A percentile compares a stretch with the other conserved stretches of the same genome.
Conservation (phyloP, 2,113 vertebrate genomes). For the Chlorodrepanis virens region DNA sequence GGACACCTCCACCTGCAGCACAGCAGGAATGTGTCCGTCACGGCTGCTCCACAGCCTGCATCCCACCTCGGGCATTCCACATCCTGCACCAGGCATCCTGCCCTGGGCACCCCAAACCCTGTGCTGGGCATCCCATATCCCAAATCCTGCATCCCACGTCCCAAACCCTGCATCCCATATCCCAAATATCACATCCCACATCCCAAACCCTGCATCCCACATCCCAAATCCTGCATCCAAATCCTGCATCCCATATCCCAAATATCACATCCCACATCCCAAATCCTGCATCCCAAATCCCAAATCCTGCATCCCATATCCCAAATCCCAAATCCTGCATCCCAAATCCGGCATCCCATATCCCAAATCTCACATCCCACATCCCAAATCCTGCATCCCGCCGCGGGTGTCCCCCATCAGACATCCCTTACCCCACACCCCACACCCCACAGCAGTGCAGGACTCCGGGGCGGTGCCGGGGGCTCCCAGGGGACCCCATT, state of each 20-base stretch:
- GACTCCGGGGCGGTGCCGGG: accelerated
- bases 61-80: background rate
- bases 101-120: background rate
- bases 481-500: background rate
- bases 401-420: too few species aligned
- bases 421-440: background rate
- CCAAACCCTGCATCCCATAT: background rate
- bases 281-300: background rate
- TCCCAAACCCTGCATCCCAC: background rate
- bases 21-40: accelerated
- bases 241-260: background rate
- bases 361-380: background rate
- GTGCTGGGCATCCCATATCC: background rate
- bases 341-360: accelerated
- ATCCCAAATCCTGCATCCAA: background rate
- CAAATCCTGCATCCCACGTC: background rate
- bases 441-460: background rate
- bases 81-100: background rate
- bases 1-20: background rate
- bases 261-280: background rate
- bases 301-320: too few species aligned
- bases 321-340: background rate
- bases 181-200: background rate
- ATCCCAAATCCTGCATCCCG: background rate
- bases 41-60: background rate